phyloP scores from a whole-genome alignment of 2,888 invertebrate genomes.

The Ceratothoa steindachneri region DNA sequence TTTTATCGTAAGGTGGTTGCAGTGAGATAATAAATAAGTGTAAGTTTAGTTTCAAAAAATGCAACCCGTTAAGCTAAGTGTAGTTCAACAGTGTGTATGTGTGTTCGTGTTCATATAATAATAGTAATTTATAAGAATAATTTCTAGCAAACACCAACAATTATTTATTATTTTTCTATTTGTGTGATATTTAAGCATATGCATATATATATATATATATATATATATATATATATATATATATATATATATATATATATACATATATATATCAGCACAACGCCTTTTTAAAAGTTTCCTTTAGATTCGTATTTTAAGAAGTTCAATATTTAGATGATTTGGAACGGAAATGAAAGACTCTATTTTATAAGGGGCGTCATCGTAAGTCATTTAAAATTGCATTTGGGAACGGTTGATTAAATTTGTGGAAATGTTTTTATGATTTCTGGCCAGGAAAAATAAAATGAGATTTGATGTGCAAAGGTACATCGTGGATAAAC shows the following conservation, averaged over 20 bases:
- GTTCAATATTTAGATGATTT: constrained; percentile 10
- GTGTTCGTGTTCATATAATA: too few relatives aligned
- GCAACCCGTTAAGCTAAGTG: too few relatives aligned
- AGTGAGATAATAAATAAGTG: too few relatives aligned
- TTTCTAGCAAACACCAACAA: too few relatives aligned
- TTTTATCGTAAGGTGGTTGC: too few relatives aligned
- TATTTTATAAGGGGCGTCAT: neutral
- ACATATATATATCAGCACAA: neutral
- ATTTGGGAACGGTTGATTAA: neutral
- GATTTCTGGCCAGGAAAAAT: neutral
- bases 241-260: constrained; percentile 12
- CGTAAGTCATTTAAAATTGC: constrained; percentile 4
- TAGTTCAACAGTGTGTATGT: too few relatives aligned
- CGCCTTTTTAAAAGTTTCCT: neutral
- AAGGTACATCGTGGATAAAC: neutral
- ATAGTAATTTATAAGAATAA: too few relatives aligned
- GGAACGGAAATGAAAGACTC: neutral
- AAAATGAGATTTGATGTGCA: neutral
- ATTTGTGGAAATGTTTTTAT: neutral
- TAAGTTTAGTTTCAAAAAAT: too few relatives aligned
- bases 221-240: constrained; percentile 12
- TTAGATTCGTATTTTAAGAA: neutral
- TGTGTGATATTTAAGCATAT: too few relatives aligned
- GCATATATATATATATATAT: constrained; percentile 8
- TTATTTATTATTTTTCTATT: too few relatives aligned